Conservation (phyloP, 2,113 vertebrate species). For the Fulica atra region DNA sequence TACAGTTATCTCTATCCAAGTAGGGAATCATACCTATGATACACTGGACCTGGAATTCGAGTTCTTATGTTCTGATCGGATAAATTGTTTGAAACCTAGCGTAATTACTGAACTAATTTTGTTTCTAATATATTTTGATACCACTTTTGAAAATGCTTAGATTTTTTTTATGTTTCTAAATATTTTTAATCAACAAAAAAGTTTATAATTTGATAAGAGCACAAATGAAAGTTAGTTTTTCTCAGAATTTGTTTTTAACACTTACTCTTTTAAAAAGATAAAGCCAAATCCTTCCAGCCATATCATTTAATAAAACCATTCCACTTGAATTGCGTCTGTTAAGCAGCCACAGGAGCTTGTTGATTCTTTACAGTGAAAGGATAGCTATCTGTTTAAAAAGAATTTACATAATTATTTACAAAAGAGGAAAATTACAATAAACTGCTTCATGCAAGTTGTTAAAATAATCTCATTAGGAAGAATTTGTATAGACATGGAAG, state of each 20-base stretch:
- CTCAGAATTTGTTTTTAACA: neutral
- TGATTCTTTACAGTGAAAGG: neutral
- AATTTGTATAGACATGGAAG: neutral
- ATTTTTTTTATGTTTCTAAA: neutral
- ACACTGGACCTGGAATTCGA: neutral
- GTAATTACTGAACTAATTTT: neutral
- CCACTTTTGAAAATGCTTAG: neutral
- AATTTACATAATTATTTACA: conserved; percentile 7
- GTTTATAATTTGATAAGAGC: neutral
- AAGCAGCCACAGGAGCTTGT: neutral
- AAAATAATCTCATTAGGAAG: conserved; percentile 26
- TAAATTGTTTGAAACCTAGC: neutral
- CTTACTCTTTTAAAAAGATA: neutral
- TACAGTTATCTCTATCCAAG: neutral
- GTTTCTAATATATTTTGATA: neutral
- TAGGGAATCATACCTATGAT: neutral
- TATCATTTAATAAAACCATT: neutral
- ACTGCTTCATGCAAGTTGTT: neutral
- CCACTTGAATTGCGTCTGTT: neutral
- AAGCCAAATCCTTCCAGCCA: neutral
- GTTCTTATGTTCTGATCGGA: neutral
- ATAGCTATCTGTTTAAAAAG: neutral
- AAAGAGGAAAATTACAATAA: neutral
- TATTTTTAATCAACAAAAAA: neutral
- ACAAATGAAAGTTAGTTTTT: neutral